Percentiles rank a stretch among this genome's conserved stretches.
Conservation (phyloP, 2,113 vertebrate species). For the Gambusia affinis region DNA sequence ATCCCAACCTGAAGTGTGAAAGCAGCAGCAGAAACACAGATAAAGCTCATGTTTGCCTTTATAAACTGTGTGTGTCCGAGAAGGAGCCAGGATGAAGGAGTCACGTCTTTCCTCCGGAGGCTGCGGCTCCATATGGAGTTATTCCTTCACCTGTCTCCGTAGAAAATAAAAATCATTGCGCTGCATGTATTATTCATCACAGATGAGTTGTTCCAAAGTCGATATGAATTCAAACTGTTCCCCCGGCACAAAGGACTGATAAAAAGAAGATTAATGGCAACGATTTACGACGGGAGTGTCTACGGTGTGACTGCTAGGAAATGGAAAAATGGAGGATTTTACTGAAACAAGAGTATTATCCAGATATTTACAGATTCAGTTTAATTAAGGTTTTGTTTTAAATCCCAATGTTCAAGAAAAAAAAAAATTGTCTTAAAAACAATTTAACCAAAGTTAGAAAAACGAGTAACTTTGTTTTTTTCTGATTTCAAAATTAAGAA, state of each 20-base stretch:
- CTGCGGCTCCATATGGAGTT: constrained; percentile 13
- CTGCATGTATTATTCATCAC: constrained; percentile 65
- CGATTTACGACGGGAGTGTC: constrained; percentile 30
- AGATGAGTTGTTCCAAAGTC: constrained; percentile 47
- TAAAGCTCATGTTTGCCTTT: not conserved
- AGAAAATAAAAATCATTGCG: constrained; percentile 24
- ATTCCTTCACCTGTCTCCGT: constrained; percentile 7
- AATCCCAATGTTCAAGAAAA: not conserved
- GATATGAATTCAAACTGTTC: constrained; percentile 36
- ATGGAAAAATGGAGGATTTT: not conserved
- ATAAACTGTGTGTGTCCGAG: not conserved
- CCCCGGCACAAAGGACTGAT: constrained; percentile 15
- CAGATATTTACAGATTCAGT: not conserved
- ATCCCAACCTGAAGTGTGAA: not conserved
- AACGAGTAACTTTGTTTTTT: not conserved
- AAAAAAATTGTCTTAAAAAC: not conserved
- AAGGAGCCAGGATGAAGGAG: not conserved
- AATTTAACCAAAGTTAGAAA: not conserved
- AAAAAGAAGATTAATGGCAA: constrained; percentile 49
- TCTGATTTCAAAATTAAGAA: not conserved
- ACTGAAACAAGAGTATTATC: not conserved
- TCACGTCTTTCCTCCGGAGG: constrained; percentile 2
- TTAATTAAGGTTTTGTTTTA: not conserved
- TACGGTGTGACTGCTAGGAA: not conserved
- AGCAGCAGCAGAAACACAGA: not conserved